These are phyloP conservation scores for Calcarius lapponicus DNA, from an alignment of 2,797 vertebrate genomes.

Conservation along the genomic window DNA sequence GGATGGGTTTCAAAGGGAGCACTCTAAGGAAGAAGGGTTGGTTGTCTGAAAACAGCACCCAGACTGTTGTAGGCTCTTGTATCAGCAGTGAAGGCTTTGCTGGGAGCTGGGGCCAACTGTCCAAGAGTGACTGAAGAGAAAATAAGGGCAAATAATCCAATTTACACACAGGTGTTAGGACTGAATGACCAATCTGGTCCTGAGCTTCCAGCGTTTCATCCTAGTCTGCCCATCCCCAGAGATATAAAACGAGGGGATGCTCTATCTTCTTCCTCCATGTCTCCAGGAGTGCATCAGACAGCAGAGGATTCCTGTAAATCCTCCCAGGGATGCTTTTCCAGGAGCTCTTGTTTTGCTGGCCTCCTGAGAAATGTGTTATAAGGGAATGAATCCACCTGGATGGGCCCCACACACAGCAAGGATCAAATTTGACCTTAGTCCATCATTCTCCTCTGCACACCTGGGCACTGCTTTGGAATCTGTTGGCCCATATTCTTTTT, in stretches of 20 bases:
- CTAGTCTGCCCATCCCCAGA: conserved; percentile 9
- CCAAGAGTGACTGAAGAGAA: background rate
- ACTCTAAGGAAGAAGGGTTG: background rate
- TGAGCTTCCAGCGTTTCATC: background rate
- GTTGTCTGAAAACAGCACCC: background rate
- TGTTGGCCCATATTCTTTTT: background rate
- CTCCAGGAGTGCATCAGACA: conserved; percentile 32
- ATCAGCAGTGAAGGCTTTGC: background rate
- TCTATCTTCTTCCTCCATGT: conserved; percentile 32
- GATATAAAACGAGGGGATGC: background rate
- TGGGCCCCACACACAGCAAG: background rate
- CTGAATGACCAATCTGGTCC: background rate
- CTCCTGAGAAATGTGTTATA: conserved; percentile 23
- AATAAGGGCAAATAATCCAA: background rate
- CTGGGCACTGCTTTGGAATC: background rate
- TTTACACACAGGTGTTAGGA: background rate
- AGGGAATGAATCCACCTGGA: background rate
- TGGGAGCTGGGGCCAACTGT: background rate
- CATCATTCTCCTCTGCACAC: background rate
- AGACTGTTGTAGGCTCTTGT: background rate
- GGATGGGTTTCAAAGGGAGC: background rate
- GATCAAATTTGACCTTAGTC: background rate
- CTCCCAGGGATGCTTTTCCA: conserved; percentile 46
- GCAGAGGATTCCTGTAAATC: conserved; percentile 53
- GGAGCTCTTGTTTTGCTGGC: conserved; percentile 29